Percentiles rank a stretch among this genome's conserved stretches.
Conservation (phyloP, 2,888 invertebrate genomes). For the Caenorhabditis imperialis region DNA sequence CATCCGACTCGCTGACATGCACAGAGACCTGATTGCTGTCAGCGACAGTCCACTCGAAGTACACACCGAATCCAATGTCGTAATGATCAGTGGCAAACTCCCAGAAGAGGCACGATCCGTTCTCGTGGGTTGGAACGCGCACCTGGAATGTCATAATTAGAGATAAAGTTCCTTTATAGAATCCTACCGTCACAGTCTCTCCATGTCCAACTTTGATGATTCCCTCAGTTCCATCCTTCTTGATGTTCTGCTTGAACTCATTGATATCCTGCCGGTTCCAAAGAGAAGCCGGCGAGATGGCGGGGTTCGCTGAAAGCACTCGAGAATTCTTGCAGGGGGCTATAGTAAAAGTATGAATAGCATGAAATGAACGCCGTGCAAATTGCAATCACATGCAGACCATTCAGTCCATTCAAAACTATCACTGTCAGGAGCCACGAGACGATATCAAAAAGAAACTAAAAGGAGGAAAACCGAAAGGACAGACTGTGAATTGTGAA, state of each 20-base stretch:
- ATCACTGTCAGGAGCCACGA: not conserved
- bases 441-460: conserved; percentile 3
- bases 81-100: conserved; percentile 99
- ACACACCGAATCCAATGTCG: conserved; percentile 94
- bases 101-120: conserved; percentile 95
- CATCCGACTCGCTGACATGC: conserved; percentile 94
- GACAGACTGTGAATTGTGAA: conserved; percentile 18
- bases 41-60: conserved; percentile 91
- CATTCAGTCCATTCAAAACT: not conserved
- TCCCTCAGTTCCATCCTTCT: conserved; percentile 87
- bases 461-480: not conserved
- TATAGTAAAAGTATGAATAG: no score
- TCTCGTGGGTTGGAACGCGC: conserved; percentile 94
- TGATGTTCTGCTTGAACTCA: conserved; percentile 86
- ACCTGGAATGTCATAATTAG: conserved; percentile 80
- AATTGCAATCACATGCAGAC: no score
- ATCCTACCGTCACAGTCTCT: conserved; percentile 93
- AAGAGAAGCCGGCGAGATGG: conserved; percentile 86
- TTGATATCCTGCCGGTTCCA: conserved; percentile 93
- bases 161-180: not conserved
- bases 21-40: conserved; percentile 87
- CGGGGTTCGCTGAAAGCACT: conserved; percentile 76
- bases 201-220: conserved; percentile 94
- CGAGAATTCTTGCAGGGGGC: no score
- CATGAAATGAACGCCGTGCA: no score